Evolutionary conservation across 2,113 vertebrate genomes (phyloP).

Genomic region (Halichoeres trimaculatus): DNA sequence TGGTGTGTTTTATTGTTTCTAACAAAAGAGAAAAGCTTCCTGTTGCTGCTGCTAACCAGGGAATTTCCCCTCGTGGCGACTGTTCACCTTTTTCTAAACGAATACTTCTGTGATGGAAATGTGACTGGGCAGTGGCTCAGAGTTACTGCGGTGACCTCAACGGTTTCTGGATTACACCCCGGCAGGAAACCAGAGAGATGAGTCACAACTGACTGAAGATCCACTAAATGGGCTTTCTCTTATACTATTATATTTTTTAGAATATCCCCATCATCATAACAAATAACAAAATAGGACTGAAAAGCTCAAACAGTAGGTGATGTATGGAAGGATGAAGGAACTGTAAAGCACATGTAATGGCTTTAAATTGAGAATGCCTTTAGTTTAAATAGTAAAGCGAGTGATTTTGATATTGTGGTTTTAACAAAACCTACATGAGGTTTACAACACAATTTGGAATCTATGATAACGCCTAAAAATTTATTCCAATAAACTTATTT

Average conservation of each 20-base stretch:
- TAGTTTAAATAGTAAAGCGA: too few relatives aligned
- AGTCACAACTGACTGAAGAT: constrained; percentile 8
- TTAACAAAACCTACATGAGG: too few relatives aligned
- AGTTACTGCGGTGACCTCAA: constrained; percentile 27
- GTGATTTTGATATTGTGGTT: too few relatives aligned
- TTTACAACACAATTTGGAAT: too few relatives aligned
- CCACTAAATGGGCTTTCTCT: background rate
- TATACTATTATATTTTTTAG: background rate
- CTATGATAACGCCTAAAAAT: too few relatives aligned
- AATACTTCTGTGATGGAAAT: constrained; percentile 38
- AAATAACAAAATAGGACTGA: too few relatives aligned
- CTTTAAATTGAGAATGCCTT: too few relatives aligned
- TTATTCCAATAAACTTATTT: too few relatives aligned
- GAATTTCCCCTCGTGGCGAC: constrained; percentile 1
- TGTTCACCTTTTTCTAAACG: constrained; percentile 47
- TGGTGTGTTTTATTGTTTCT: background rate
- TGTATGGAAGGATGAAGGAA: too few relatives aligned
- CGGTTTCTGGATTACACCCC: constrained; percentile 5
- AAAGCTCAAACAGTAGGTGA: too few relatives aligned
- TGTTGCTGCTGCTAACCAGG: constrained; percentile 23
- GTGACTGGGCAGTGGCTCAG: constrained; percentile 30
- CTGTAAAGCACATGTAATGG: too few relatives aligned
- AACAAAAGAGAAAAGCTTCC: background rate
- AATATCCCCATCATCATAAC: too few relatives aligned
- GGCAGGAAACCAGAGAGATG: constrained; percentile 4